Conservation (phyloP, 2,888 invertebrate species). For the Hanleya hanleyi region DNA sequence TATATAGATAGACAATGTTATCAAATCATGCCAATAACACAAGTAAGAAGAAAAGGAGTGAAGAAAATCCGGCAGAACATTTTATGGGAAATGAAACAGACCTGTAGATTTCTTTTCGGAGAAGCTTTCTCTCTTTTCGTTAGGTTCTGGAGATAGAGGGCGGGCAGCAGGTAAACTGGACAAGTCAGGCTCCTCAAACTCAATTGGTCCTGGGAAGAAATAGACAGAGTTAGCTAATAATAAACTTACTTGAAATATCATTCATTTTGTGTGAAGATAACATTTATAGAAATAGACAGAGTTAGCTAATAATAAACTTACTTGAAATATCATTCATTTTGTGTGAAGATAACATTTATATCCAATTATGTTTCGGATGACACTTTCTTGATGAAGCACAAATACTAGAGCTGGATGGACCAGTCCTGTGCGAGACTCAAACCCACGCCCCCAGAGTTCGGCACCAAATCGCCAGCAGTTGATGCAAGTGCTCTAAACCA, state of each 20-base stretch:
- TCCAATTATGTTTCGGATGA: too few species aligned
- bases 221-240: background rate
- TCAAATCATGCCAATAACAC: too few species aligned
- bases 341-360: background rate
- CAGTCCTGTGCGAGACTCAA: too few species aligned
- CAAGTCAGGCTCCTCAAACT: conserved; percentile 75
- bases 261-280: background rate
- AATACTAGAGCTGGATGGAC: too few species aligned
- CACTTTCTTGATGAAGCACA: too few species aligned
- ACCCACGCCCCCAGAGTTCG: too few species aligned
- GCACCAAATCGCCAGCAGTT: too few species aligned
- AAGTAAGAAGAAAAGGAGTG: too few species aligned
- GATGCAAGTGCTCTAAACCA: too few species aligned
- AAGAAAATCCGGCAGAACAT: too few species aligned
- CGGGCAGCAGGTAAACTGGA: conserved; percentile 62
- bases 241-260: background rate
- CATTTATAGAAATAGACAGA: background rate
- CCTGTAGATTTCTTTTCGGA: conserved; percentile 48
- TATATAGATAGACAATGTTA: too few species aligned
- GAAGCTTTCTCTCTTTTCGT: conserved; percentile 56
- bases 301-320: background rate
- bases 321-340: background rate
- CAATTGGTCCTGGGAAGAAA: conserved; percentile 72
- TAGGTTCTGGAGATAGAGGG: conserved; percentile 61
- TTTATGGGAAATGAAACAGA: too few species aligned